A percentile compares a stretch with the other conserved stretches of the same genome.
Conservation (phyloP, 2,113 vertebrate genomes). For the western clawed frog (Xenopus tropicalis) region UCB_Xtro_10.0 CM004448.2:95880001-95880500, state of each 20-base stretch:
- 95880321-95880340: neutral
- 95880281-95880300: neutral
- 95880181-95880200: too few relatives aligned
- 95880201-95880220: too few relatives aligned
- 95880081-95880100: too few relatives aligned
- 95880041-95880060: too few relatives aligned
- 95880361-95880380: constrained; percentile 1
- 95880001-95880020: too few relatives aligned
- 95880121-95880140: too few relatives aligned
- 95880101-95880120: too few relatives aligned
- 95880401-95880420: constrained; percentile 14
- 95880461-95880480: constrained; percentile 47
- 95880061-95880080: too few relatives aligned
- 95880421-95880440: constrained; percentile 42
- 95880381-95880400: constrained; percentile 30
- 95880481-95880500: constrained; percentile 33
- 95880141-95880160: too few relatives aligned
- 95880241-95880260: neutral
- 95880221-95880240: too few relatives aligned
- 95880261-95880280: neutral
- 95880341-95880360: neutral
- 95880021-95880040: too few relatives aligned
- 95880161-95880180: too few relatives aligned
- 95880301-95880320: constrained; percentile 2
- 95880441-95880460: constrained; percentile 49